These are phyloP conservation scores for Ardeotis arabs DNA, from an alignment of 2,113 vertebrate genomes.

Conservation along the genomic window DNA sequence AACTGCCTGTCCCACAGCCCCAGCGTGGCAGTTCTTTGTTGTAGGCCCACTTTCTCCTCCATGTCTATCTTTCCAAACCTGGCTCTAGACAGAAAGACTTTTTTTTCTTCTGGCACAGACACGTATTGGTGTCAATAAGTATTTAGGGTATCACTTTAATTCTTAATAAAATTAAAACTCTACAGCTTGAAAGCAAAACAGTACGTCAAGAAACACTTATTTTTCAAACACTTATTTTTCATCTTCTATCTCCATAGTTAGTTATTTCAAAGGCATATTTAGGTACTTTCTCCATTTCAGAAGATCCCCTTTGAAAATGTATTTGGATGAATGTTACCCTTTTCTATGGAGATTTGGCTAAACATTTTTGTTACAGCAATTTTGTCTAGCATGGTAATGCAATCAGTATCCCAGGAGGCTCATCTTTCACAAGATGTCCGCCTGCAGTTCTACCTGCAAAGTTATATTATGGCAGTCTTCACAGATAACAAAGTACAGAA, in stretches of 20 bases:
- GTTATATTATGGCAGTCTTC: neutral
- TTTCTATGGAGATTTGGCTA: neutral
- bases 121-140: neutral
- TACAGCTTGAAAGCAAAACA: neutral
- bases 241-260: neutral
- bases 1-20: neutral
- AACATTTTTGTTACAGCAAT: constrained; percentile 47
- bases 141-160: neutral
- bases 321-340: neutral
- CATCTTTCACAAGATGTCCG: constrained; percentile 21
- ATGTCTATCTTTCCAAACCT: neutral
- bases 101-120: neutral
- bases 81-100: neutral
- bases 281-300: neutral
- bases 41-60: neutral
- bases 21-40: neutral
- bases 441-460: neutral
- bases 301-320: constrained; percentile 11
- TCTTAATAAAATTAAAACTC: neutral
- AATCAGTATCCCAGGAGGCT: constrained; percentile 8
- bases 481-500: constrained; percentile 7
- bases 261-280: constrained; percentile 18
- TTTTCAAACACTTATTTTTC: neutral
- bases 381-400: constrained; percentile 45
- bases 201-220: neutral